Evolutionary conservation across 2,888 invertebrate genomes (phyloP).

Genomic region (Lepidocyrtinus sp.): DNA sequence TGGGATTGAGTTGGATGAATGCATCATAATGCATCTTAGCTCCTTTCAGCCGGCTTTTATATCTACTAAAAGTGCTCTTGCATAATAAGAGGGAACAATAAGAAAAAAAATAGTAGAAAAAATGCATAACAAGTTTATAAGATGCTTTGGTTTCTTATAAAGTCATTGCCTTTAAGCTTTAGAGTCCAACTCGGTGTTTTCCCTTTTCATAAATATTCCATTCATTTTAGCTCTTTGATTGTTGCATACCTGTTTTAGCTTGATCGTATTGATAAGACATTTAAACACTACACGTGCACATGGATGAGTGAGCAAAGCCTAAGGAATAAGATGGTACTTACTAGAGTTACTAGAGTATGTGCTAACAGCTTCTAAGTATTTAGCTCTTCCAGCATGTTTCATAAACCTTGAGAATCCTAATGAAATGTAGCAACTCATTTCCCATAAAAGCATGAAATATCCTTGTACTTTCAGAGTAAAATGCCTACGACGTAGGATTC

Average conservation of each 20-base stretch:
- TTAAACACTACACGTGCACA: not conserved
- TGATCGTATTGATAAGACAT: not conserved
- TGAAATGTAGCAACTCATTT: not conserved
- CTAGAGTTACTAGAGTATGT: not conserved
- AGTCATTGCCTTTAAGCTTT: not conserved
- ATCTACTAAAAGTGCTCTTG: not conserved
- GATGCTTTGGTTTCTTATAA: no score
- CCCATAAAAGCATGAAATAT: not conserved
- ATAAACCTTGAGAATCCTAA: not conserved
- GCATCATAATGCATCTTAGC: not conserved
- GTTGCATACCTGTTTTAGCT: not conserved
- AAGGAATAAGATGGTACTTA: not conserved
- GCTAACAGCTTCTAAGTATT: not conserved
- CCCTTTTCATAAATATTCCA: not conserved
- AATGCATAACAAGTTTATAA: not conserved
- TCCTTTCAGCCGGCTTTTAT: not conserved
- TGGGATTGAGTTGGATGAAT: not conserved
- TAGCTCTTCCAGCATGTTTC: not conserved
- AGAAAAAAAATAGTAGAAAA: not conserved
- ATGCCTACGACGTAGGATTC: no score
- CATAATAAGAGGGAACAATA: not conserved
- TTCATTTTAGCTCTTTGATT: not conserved
- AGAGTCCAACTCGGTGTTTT: not conserved
- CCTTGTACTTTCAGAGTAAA: not conserved
- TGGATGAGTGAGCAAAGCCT: not conserved